phyloP scores from a whole-genome alignment of 2,113 vertebrate species.

The Aleadryas rufinucha region DNA sequence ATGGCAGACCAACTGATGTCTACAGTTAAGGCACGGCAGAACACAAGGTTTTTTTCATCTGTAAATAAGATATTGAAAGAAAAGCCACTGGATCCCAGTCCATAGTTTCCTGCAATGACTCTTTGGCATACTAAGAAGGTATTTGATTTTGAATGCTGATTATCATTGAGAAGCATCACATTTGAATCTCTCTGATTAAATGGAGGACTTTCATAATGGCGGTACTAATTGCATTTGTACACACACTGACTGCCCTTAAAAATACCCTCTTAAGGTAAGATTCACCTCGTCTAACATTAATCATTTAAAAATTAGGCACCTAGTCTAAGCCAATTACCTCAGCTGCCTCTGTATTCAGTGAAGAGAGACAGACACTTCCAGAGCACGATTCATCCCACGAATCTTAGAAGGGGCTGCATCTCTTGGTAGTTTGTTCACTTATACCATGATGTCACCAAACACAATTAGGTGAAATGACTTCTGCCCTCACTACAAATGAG shows the following conservation, averaged over 20 bases:
- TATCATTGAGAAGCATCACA: not conserved
- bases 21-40: not conserved
- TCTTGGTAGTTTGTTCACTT: not conserved
- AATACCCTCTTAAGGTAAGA: slow-evolving; percentile 31
- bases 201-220: slow-evolving; percentile 14
- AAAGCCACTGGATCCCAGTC: not conserved
- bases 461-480: not conserved
- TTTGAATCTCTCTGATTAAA: slow-evolving; percentile 41
- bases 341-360: not conserved
- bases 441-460: not conserved
- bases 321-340: slow-evolving; percentile 23
- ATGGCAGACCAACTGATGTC: not conserved
- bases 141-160: not conserved
- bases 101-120: not conserved
- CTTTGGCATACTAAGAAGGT: not conserved
- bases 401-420: not conserved
- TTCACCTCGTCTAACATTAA: slow-evolving; percentile 33
- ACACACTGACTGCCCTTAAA: slow-evolving; percentile 45
- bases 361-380: not conserved
- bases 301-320: slow-evolving; percentile 30
- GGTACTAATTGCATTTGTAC: slow-evolving; percentile 42
- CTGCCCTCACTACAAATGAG: not conserved
- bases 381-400: not conserved
- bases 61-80: not conserved
- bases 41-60: not conserved